Evolutionary conservation across 2,113 vertebrate genomes (phyloP), one percentile per base, ranked within the genome.

Genomic region (Paracanthobrama guichenoti): DNA sequence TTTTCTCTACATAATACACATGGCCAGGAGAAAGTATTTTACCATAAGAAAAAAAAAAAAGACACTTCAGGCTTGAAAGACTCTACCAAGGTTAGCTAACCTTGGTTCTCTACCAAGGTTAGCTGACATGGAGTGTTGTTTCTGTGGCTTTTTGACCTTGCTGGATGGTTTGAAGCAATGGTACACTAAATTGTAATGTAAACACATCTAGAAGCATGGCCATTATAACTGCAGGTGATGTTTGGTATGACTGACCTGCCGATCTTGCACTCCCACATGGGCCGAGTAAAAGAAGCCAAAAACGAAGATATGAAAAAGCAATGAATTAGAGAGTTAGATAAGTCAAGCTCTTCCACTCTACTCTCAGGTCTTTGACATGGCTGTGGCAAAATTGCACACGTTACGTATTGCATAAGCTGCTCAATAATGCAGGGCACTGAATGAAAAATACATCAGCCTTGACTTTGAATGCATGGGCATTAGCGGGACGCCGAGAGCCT

Each of bases 381-480:
- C 88, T 90, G 79, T 62, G 85, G 89, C 86, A 82, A 88, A 86
- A 74, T 89, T 89, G 69, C 88, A 91, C 89, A 90, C 88, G 79
- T 90, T 81, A 85, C 71, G 60, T 59, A 88, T 93, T 95, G 93
- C 90, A n/a, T 94, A 94, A 94, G 92, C 79, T 64, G 81, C 89
- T 94, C 75, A 94, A 94, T 94, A 94, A 94, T 94, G 92, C 50
- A 94, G 90, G 59, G 77, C 13, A 75, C 2, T 4, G 66, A 83
- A 93, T 93, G 60, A 93, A 94, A 93, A 91, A 94, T 92, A 88
- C 91, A 93, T 92, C 57, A 50, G 74, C 88, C 84, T 90, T 87
- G 90, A 91, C 90, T 88, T 72, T 90, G 89, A 91, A 92, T 89
- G 87, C 86, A 84, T 48, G 53, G 77, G 64, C 84, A 85, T 79